Evolutionary conservation across 2,113 vertebrate species (phyloP).

Genomic region (Leptobrachium ailaonicum): DNA sequence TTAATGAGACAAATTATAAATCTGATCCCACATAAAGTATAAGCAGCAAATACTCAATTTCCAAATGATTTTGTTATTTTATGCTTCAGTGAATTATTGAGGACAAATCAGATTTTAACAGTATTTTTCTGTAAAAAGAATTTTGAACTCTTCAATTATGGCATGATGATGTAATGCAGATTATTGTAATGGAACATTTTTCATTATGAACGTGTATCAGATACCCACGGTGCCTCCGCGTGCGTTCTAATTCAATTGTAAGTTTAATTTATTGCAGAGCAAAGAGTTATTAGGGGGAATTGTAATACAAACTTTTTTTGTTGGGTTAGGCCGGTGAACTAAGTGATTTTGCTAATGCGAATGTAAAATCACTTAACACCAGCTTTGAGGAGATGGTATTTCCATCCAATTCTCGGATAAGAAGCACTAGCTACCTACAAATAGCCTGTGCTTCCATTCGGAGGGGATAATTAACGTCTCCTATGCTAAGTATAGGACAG

Average conservation of each 20-base stretch:
- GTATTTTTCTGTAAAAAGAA: conserved; percentile 7
- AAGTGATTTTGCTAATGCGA: too few relatives aligned
- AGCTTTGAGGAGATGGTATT: too few relatives aligned
- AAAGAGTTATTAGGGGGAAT: background rate
- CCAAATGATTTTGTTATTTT: conserved; percentile 22
- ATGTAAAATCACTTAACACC: too few relatives aligned
- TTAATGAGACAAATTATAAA: background rate
- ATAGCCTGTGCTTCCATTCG: too few relatives aligned
- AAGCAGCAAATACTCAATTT: background rate
- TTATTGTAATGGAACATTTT: conserved; percentile 26
- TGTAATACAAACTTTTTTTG: conserved; percentile 12
- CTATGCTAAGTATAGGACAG: too few relatives aligned
- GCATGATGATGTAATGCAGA: conserved; percentile 6
- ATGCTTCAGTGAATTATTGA: conserved; percentile 36
- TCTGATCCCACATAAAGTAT: conserved; percentile 17
- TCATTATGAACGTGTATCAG: conserved; percentile 15
- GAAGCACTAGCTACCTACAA: too few relatives aligned
- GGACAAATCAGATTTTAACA: conserved; percentile 31
- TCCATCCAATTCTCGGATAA: too few relatives aligned
- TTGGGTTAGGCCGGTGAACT: too few relatives aligned
- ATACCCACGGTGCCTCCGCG: conserved; percentile 27
- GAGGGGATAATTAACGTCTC: too few relatives aligned
- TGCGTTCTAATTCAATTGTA: conserved; percentile 29
- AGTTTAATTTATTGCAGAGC: conserved; percentile 11
- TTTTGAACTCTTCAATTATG: conserved; percentile 3